Evolutionary conservation across 2,888 invertebrate species (phyloP).

Genomic region (Clostera curtula): DNA sequence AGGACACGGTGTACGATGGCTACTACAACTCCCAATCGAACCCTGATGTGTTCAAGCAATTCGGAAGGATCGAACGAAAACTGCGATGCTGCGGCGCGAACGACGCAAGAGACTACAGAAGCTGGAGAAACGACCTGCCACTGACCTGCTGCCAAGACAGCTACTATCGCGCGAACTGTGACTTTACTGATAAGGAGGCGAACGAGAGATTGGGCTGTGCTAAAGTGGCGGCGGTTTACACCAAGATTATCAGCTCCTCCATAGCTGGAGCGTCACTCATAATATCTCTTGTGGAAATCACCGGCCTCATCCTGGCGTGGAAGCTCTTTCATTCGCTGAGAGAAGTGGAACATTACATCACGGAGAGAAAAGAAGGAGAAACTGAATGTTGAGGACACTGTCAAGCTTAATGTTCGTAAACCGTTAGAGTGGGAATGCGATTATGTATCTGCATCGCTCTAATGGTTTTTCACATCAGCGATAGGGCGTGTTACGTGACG

Average conservation of each 20-base stretch:
- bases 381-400: constrained; percentile 48
- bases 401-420: no score
- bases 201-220: constrained; percentile 66
- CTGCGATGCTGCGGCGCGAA: constrained; percentile 64
- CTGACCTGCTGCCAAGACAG: constrained; percentile 61
- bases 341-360: constrained; percentile 67
- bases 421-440: no score
- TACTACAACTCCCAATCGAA: constrained; percentile 66
- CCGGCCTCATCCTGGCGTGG: constrained; percentile 55
- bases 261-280: constrained; percentile 58
- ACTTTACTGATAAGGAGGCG: constrained; percentile 67
- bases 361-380: constrained; percentile 63
- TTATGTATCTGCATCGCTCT: no score
- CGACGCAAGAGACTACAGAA: constrained; percentile 63
- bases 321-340: constrained; percentile 54
- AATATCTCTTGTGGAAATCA: constrained; percentile 53
- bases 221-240: constrained; percentile 66
- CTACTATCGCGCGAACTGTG: constrained; percentile 59
- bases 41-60: constrained; percentile 56
- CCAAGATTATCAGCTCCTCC: constrained; percentile 64
- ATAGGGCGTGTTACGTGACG: no score
- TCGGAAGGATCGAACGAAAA: constrained; percentile 61
- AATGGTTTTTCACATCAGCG: no score
- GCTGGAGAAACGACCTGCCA: constrained; percentile 63
- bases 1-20: constrained; percentile 67